Evolutionary conservation across 1,140 invertebrate species (phyloP).

Genomic region (Berghia stephanieae): DNA sequence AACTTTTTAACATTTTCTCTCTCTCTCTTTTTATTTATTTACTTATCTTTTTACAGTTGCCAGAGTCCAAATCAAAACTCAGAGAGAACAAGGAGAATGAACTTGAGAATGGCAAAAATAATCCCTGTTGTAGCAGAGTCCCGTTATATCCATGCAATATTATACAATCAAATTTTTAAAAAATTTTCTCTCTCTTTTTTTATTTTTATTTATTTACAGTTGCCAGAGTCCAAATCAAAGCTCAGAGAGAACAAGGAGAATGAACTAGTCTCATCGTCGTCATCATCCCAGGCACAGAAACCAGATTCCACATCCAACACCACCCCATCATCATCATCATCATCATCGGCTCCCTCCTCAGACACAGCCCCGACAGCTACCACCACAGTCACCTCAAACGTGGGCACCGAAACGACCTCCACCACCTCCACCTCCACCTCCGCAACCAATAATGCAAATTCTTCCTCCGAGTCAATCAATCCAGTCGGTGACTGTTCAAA

Average conservation of each 20-base stretch:
- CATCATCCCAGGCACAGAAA: no score
- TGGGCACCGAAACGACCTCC: background rate
- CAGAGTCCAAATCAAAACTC: constrained; percentile 20
- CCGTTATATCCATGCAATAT: no score
- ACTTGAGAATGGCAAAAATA: constrained; percentile 23
- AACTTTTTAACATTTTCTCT: no score
- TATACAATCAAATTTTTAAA: no score
- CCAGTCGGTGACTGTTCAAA: no score
- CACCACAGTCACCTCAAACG: background rate
- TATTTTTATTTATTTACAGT: background rate
- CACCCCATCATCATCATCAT: background rate
- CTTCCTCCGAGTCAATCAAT: no score
- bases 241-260: constrained; percentile 43
- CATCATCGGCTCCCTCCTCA: background rate
- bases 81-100: constrained; percentile 44
- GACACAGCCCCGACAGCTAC: background rate
- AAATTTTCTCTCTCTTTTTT: no score
- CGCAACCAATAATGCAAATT: no score
- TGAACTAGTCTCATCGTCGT: no score
- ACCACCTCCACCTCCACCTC: constrained; percentile 16
- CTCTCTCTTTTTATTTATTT: no score
- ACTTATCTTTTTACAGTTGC: background rate
- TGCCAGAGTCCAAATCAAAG: constrained; percentile 13
- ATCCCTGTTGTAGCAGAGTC: no score
- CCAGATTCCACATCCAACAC: background rate